A percentile compares a stretch with the other conserved stretches of the same genome.
Conservation (phyloP, 2,797 vertebrate species). For the Chelonia mydas region DNA sequence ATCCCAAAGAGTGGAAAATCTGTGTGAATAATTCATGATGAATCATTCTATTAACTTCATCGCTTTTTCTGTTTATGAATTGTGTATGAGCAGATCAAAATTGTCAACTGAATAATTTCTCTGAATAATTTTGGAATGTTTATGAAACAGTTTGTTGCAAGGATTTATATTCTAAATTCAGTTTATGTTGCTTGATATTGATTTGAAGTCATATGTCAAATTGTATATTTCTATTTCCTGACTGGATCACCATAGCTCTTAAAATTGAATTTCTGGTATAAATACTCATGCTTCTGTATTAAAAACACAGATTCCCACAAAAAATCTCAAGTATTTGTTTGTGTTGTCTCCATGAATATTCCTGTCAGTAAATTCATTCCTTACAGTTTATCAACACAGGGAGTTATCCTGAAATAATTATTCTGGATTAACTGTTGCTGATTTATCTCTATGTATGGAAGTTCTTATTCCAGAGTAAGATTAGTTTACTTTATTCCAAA, state of each 20-base stretch:
- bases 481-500: neutral
- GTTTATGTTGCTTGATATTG: neutral
- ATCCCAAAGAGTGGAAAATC: neutral
- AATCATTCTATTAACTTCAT: neutral
- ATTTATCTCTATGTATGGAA: neutral
- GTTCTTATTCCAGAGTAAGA: neutral
- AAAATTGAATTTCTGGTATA: neutral
- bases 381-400: neutral
- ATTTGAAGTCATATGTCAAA: neutral
- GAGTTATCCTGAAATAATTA: neutral
- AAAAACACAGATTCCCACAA: neutral
- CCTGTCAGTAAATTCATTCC: neutral
- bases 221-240: neutral
- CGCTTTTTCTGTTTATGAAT: neutral
- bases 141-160: neutral
- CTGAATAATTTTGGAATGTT: neutral
- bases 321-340: neutral
- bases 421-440: neutral
- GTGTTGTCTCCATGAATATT: neutral
- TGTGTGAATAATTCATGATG: neutral
- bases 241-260: neutral
- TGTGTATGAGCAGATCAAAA: neutral
- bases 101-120: neutral
- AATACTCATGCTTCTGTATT: neutral
- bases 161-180: neutral